Evolutionary conservation across 1,140 invertebrate genomes (phyloP), one percentile per base, ranked within the genome.

Genomic region (Solen grandis): DNA sequence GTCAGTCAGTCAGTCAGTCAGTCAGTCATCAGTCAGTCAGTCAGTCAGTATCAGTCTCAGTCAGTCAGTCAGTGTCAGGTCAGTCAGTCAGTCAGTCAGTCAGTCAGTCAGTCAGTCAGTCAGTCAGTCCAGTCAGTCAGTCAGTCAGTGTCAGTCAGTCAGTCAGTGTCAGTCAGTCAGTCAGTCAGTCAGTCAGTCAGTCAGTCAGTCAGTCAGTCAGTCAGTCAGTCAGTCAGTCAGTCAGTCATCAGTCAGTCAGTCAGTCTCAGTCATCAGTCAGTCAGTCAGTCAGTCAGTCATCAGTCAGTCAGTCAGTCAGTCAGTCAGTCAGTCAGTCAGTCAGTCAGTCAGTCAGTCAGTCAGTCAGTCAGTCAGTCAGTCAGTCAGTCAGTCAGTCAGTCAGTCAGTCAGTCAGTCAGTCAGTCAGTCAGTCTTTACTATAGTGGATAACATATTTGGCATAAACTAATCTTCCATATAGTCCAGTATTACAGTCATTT

Each of bases 101-200:
- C 50, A 83, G 81, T 83, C 65, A 83, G 69, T 82, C 76, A 82
- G 38, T 82, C 77, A 82, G 78, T n/a, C n/a, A n/a, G n/a, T n/a
- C n/a, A n/a, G n/a, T n/a, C n/a, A n/a, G n/a, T n/a, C n/a, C n/a
- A n/a, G n/a, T 82, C 77, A 81, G 76, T 81, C 79, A 82, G 80
- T 83, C 79, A 82, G 79, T 82, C 81, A 83, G n/a, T n/a, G 78
- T 83, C 79, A 83, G 81, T 74, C 68, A 82, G 36, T 82, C 59
- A 75, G 55, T 75, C 68, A 84, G 74, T 78, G 27, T 54, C 82
- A 84, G 83, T 84, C 82, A 84, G 83, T 84, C 83, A 84, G 82
- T 84, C 82, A 84, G 74, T 84, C 75, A 84, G 82, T 83, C 80
- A 84, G 81, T 50, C 46, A 50, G 46, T 50, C 46, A 50, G 46